A percentile compares a stretch with the other conserved stretches of the same genome.
Evolutionary conservation across 2,113 vertebrate species (phyloP).

Genomic region (Craseonycteris thonglongyai): DNA sequence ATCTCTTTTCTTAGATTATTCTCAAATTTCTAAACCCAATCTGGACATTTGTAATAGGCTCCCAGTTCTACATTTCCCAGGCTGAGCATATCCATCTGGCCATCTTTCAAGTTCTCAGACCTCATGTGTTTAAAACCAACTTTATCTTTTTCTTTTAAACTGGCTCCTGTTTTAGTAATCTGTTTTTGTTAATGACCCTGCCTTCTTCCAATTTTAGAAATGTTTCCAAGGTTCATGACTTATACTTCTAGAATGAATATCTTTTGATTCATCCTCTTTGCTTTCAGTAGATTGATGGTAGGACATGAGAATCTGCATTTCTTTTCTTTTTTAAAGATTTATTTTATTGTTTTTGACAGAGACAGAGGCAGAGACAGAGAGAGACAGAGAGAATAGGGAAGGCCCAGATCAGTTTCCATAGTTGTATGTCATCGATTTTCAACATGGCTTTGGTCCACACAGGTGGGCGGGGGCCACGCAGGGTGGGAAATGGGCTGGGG

Average conservation of each 20-base stretch:
- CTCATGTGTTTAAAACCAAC: background rate
- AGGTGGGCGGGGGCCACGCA: too few species aligned
- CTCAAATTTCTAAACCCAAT: background rate
- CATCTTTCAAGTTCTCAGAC: background rate
- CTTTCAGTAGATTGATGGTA: background rate
- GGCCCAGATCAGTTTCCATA: too few species aligned
- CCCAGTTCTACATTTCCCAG: background rate
- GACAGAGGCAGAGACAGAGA: too few species aligned
- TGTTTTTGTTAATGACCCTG: background rate
- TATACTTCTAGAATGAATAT: background rate
- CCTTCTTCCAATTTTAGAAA: background rate
- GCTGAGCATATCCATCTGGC: background rate
- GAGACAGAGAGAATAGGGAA: too few species aligned
- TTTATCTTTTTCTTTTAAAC: background rate
- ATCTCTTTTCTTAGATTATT: background rate
- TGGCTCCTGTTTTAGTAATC: background rate
- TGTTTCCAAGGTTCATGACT: background rate
- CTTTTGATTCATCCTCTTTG: background rate
- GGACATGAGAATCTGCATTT: background rate
- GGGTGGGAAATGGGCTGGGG: too few species aligned
- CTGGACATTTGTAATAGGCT: background rate
- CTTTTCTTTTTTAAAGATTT: too few species aligned
- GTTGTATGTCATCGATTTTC: too few species aligned
- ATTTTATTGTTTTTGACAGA: too few species aligned
- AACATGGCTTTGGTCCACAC: too few species aligned